Evolutionary conservation across 2,888 invertebrate genomes (phyloP), one percentile per base, ranked within the genome.

Genomic region (Candidula unifasciata): DNA sequence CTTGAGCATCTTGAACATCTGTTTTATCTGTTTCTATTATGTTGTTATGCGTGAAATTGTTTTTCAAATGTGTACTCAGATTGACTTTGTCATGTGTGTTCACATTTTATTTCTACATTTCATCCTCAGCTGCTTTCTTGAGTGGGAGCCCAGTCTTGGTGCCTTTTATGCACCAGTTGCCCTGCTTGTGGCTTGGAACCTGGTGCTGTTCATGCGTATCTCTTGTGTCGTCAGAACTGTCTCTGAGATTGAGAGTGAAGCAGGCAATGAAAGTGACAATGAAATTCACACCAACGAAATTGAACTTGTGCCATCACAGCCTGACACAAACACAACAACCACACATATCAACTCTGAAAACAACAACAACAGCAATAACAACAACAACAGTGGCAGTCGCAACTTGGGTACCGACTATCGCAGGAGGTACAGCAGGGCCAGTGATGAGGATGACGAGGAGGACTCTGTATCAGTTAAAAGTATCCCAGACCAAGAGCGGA

Each of bases 161-260:
- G 97, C 97, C 0, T 95, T 98, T 52, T 96, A 97, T 86, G 96
- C 97, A 0, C 97, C 97, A 0, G 96, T 96, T 0, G 95, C 95
- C 0, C 96, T 97, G 44, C 93, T 98, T 8, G 93, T 97, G 0
- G 93, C 96, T 79, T 96, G 97, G 90, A 94, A 97, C 21, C 93
- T 95, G 3, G 95, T 97, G 30, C 94, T 97, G 88, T 96, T 96
- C 90, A 92, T 97, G 78, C 94, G 97, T 81, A 96, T 97, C 83
- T 95, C 96, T 66, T 97, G 97, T 92, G 90, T 93, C 66, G 89
- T 94, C 96, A 96, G 88, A 68, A 96, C 87, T 92, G 94, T 68
- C 95, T 95, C 91, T 86, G 96, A 96, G 87, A 96, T 96, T 0
- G 97, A 96, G 93, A 96, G 97, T 0, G 97, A 91, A 33, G 92